Conservation (phyloP, 2,888 invertebrate genomes). For the Zele albiditarsus region DNA sequence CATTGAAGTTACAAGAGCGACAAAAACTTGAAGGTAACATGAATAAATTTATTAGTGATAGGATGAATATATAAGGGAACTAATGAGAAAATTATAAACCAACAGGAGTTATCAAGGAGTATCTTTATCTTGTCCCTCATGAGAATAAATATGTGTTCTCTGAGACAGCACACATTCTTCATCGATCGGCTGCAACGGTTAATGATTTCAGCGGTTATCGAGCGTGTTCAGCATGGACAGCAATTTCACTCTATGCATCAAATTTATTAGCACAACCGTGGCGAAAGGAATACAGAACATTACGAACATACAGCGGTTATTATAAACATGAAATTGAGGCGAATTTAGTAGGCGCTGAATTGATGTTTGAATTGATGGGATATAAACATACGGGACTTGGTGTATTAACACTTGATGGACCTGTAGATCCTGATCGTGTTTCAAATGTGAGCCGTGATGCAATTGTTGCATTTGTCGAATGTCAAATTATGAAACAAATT, state of each 20-base stretch:
- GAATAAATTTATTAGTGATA: neutral
- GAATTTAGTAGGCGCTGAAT: conserved; percentile 85
- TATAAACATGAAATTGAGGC: conserved; percentile 91
- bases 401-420: conserved; percentile 80
- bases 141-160: conserved; percentile 85
- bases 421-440: conserved; percentile 87
- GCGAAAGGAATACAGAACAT: conserved; percentile 88
- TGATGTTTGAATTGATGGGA: conserved; percentile 87
- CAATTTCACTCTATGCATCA: conserved; percentile 88
- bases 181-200: conserved; percentile 81
- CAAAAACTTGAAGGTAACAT: conserved; percentile 83
- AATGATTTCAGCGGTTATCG: conserved; percentile 87
- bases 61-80: neutral
- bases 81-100: conserved; percentile 9
- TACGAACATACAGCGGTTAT: conserved; percentile 89
- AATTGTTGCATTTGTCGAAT: conserved; percentile 89
- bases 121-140: conserved; percentile 84
- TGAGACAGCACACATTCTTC: conserved; percentile 85
- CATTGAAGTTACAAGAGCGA: conserved; percentile 83
- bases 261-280: conserved; percentile 91
- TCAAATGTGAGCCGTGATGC: conserved; percentile 88
- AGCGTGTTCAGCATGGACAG: conserved; percentile 88
- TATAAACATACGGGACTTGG: conserved; percentile 79
- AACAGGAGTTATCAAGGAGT: conserved; percentile 84
- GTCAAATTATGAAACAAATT: conserved; percentile 87